A percentile compares a stretch with the other conserved stretches of the same genome.
Conservation (phyloP, 1,140 invertebrate genomes). For the silkworm (Bombyx mori) region DNA sequence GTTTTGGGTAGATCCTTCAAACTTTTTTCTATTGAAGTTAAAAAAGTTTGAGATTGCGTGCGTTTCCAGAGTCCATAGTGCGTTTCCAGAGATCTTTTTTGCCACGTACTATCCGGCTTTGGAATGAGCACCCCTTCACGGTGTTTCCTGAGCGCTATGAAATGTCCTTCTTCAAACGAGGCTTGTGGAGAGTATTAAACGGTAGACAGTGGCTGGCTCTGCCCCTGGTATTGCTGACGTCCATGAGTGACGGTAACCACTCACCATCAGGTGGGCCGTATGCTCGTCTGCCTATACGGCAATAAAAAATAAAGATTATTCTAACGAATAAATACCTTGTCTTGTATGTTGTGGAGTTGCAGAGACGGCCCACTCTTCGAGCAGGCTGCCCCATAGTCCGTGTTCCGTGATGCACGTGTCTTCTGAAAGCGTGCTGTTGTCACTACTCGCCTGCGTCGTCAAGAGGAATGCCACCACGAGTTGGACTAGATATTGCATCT, state of each 20-base stretch:
- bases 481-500: conserved; percentile 22
- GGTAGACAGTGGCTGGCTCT: too few species aligned
- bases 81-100: too few species aligned
- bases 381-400: conserved; percentile 16
- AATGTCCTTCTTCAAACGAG: too few species aligned
- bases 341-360: conserved; percentile 23
- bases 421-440: conserved; percentile 18
- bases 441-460: conserved; percentile 12
- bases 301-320: neutral
- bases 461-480: conserved; percentile 17
- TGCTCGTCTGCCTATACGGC: too few species aligned
- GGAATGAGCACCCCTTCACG: too few species aligned
- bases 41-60: neutral
- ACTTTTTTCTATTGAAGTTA: too few species aligned
- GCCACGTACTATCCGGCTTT: too few species aligned
- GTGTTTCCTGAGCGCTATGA: too few species aligned
- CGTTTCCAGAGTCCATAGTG: neutral
- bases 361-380: conserved; percentile 57
- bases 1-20: neutral
- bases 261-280: too few species aligned
- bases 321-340: conserved; percentile 28
- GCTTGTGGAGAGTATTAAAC: too few species aligned
- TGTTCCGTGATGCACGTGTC: conserved; percentile 32
- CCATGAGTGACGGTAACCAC: too few species aligned
- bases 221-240: too few species aligned